Base-by-base conservation (phyloP, 2,113 vertebrate species). In the Orycteropus afer region DNA sequence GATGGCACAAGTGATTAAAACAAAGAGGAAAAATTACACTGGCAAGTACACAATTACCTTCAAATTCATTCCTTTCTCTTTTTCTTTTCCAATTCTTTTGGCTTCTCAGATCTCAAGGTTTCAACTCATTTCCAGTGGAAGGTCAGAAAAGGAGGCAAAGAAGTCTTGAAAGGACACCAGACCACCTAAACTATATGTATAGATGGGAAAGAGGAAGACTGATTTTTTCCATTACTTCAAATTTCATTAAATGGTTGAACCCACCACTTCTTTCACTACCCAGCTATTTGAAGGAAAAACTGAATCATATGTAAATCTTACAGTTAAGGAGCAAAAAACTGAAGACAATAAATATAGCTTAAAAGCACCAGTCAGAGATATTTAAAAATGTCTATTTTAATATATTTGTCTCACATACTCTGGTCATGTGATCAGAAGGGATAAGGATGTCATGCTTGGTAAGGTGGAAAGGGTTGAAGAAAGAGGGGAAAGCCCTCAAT, bases 321-420 rank as follows among this genome's bases (percentile, higher is more conserved):
- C 13, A 93, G 37, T 76, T 67, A 89, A 17, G 25, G 4, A 55
- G 47, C 42, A 82, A 25, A 37, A 57, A 15, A 47, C 59, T 73
- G 11, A 51, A 74, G n/a, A 63, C 49, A 80, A n/a, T 79, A 69
- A 86, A 79, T 49, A 57, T 12, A 80, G 69, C 37, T 86, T 34
- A 93, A 27, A 91, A 86, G 32, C 53, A 80, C 18, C 55, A 86
- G 86, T 42, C 53, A 94, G 90, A 93, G 25, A 55, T 57, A 57
- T 57, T 57, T 22, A 57, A 53, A 53, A 57, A 57, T 23, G 23
- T 57, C 55, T 57, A 23, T n/a, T n/a, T n/a, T n/a, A n/a, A n/a
- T n/a, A n/a, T n/a, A n/a, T n/a, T n/a, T n/a, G n/a, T n/a, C n/a
- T n/a, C n/a, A n/a, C n/a, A n/a, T n/a, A n/a, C n/a, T n/a, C n/a